Conservation (phyloP, 2,113 vertebrate genomes). For the Dromiciops gliroides region DNA sequence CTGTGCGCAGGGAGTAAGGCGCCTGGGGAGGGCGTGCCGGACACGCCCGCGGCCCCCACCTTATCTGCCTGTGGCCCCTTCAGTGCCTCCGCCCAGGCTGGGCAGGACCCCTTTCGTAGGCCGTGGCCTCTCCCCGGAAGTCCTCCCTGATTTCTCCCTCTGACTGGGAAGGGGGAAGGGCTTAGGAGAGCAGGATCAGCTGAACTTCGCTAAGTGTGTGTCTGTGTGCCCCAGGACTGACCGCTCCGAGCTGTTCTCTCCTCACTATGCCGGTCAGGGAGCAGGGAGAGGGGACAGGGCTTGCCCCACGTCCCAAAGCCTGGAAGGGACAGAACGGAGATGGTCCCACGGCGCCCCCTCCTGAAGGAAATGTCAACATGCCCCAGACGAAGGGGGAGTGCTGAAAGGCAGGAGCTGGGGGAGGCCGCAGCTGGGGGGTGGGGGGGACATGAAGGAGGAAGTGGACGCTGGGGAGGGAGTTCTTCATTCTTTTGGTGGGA, state of each 20-base stretch:
- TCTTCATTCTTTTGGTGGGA: too few species aligned
- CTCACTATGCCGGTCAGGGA: too few species aligned
- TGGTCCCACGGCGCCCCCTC: too few species aligned
- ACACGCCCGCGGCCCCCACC: background rate
- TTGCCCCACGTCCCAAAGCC: too few species aligned
- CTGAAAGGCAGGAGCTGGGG: background rate
- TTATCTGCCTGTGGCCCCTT: background rate
- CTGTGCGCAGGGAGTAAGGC: constrained; percentile 28
- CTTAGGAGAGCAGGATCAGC: background rate
- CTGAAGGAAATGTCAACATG: too few species aligned
- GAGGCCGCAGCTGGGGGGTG: too few species aligned
- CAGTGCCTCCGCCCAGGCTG: background rate
- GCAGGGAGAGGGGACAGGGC: too few species aligned
- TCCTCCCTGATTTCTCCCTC: background rate
- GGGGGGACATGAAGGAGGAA: too few species aligned
- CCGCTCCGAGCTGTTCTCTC: background rate
- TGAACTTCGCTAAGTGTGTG: background rate
- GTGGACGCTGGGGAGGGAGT: too few species aligned
- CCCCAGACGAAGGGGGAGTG: background rate
- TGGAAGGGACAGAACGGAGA: background rate
- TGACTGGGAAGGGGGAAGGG: too few species aligned
- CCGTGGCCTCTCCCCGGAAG: background rate
- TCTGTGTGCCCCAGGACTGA: background rate
- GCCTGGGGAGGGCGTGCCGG: background rate
- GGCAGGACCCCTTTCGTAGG: background rate